Percentiles rank a stretch among this genome's conserved stretches.
Conservation (phyloP, 2,888 invertebrate genomes). For the Drosophila neonasuta region DNA sequence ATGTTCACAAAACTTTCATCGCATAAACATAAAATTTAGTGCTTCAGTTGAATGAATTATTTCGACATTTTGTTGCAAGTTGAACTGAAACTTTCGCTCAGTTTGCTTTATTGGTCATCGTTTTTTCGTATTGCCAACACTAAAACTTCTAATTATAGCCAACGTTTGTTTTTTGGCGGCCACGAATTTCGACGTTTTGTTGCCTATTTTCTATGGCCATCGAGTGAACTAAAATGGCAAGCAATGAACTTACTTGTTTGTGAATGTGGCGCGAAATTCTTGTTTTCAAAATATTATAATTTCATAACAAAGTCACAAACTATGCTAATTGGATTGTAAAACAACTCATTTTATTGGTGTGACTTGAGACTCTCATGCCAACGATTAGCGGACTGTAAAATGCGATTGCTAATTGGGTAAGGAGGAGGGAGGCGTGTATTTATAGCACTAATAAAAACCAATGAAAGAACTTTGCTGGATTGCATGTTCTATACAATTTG, state of each 20-base stretch:
- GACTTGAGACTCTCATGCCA: conserved; percentile 19
- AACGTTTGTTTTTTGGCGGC: conserved; percentile 26
- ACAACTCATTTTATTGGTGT: conserved; percentile 21
- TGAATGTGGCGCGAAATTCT: conserved; percentile 28
- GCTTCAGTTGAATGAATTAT: conserved; percentile 14
- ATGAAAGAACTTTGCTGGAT: conserved; percentile 2
- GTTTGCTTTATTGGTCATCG: conserved; percentile 16
- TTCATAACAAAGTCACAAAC: conserved; percentile 15
- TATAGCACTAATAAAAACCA: conserved; percentile 12
- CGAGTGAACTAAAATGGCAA: conserved; percentile 4
- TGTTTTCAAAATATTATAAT: conserved; percentile 1
- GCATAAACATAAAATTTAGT: conserved; percentile 4
- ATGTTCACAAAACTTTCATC: background rate
- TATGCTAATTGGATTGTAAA: conserved; percentile 55
- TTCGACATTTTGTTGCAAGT: conserved; percentile 23
- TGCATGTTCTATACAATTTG: conserved; percentile 30
- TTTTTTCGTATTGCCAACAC: conserved; percentile 24
- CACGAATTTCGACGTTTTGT: conserved; percentile 22
- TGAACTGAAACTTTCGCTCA: conserved; percentile 23
- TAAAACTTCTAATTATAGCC: conserved; percentile 51
- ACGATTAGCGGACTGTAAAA: conserved; percentile 43
- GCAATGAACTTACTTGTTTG: conserved; percentile 20
- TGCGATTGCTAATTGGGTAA: conserved; percentile 26
- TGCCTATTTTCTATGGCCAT: conserved; percentile 6
- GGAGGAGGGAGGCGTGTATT: conserved; percentile 3